Evolutionary conservation across 1,140 invertebrate species (phyloP).

Genomic region (Megathymus violae): DNA sequence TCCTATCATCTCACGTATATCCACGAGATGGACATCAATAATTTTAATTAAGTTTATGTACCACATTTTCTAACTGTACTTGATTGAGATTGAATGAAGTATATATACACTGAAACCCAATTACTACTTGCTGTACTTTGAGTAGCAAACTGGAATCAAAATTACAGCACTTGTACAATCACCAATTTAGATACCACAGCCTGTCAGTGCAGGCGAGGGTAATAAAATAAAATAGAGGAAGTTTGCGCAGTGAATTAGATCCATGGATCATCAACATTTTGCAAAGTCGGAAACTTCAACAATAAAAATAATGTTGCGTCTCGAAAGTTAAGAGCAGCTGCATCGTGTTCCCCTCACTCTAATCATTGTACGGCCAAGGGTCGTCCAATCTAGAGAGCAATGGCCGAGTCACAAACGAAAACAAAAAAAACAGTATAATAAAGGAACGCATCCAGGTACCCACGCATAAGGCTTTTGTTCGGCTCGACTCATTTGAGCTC

Average conservation of each 20-base stretch:
- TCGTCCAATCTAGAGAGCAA: slow-evolving; percentile 74
- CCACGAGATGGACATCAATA: too few relatives aligned
- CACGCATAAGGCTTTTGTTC: slow-evolving; percentile 56
- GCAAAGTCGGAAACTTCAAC: slow-evolving; percentile 37
- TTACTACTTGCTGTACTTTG: too few relatives aligned
- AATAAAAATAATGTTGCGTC: slow-evolving; percentile 54
- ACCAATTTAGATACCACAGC: not conserved
- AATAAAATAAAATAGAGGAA: slow-evolving; percentile 28
- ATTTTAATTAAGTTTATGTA: too few relatives aligned
- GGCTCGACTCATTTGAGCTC: slow-evolving; percentile 34
- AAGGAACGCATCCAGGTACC: slow-evolving; percentile 70
- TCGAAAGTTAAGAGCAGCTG: slow-evolving; percentile 78
- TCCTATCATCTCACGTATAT: too few relatives aligned
- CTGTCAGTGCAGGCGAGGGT: slow-evolving; percentile 13
- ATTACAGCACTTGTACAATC: not conserved
- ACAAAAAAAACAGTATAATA: slow-evolving; percentile 60
- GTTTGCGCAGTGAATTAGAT: slow-evolving; percentile 45
- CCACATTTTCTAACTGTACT: too few relatives aligned
- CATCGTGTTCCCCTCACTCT: slow-evolving; percentile 67
- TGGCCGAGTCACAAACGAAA: slow-evolving; percentile 49
- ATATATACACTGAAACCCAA: too few relatives aligned
- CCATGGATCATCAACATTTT: slow-evolving; percentile 31
- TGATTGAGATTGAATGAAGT: too few relatives aligned
- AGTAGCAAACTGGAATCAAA: not conserved
- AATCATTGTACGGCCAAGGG: slow-evolving; percentile 77